Base-by-base conservation (phyloP, 2,888 invertebrate genomes). In the Standfussiana lucernea region DNA sequence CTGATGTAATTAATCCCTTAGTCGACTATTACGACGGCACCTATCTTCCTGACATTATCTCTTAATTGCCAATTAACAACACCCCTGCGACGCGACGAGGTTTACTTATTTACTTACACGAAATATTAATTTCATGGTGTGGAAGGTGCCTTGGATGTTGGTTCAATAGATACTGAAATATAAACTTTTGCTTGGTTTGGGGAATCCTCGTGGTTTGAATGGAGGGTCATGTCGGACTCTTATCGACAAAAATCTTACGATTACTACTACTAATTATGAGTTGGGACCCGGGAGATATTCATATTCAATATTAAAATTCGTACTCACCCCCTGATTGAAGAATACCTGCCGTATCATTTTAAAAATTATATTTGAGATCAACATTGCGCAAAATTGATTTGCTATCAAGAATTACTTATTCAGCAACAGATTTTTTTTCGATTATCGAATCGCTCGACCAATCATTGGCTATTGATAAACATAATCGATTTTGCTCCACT, bases 1-100 rank as follows among this genome's bases (percentile, higher is more conserved):
- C 69, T 75, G 59, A 77, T 64, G 62, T 68, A 86, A 75, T 86
- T 82, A 78, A 82, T 86, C 53, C 83, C 59, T 42, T 67, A 75
- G 45, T 69, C 64, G 70, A 13, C 65, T 70, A 75, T 82, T 86
- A 72, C 72, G 59, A 61, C 32, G 70, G 35, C 64, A 62, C 56
- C 67, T 82, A 75, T 78, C 65, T 42, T 35, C 37, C 61, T 15
- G 61, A 56, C 70, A 73, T 84, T 74, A 86, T 84, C 78, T 82
- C 75, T 61, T 86, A 82, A 86, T 83, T 86, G 74, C 62, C 86
- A 82, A 85, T 83, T 78, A 83, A 66, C 21, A 53, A 64, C 53
- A 75, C 69, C 56, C 72, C 72, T 71, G 35, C 24, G 40, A 70
- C 59, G n/a, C 10, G 64, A 84, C 75, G 74, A 82, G 72, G 59